phyloP scores from a whole-genome alignment of 2,113 vertebrate genomes.

The Pseudorasbora parva region DNA sequence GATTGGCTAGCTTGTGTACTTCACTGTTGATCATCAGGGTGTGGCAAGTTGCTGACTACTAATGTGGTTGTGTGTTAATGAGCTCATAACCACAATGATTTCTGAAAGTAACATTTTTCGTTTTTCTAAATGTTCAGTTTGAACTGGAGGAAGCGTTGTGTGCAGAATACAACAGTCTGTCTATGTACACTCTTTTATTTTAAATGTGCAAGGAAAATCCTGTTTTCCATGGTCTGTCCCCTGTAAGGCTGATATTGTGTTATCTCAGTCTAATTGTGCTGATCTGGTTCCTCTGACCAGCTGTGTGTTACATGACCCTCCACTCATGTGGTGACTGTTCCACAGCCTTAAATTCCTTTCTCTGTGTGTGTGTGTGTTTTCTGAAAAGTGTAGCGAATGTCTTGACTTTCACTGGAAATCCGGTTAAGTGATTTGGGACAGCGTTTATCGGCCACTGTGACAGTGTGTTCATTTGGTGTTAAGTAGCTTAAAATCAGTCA shows the following conservation, averaged over 20 bases:
- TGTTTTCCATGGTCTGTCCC: not conserved
- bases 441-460: not conserved
- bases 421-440: slow-evolving; percentile 3
- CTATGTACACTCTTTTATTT: not conserved
- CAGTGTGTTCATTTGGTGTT: not conserved
- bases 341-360: slow-evolving; percentile 1
- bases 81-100: not conserved
- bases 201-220: not conserved
- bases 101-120: not conserved
- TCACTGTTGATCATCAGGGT: not conserved
- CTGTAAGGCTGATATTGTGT: slow-evolving; percentile 3
- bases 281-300: slow-evolving; percentile 19
- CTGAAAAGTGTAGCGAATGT: slow-evolving; percentile 7
- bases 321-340: not conserved
- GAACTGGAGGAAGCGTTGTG: not conserved
- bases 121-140: not conserved
- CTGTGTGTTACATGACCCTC: not conserved
- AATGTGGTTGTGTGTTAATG: not conserved
- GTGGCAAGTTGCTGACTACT: not conserved
- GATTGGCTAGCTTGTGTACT: not conserved
- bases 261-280: not conserved
- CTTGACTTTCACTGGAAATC: slow-evolving; percentile 9
- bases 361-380: slow-evolving; percentile 26
- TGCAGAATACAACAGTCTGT: not conserved
- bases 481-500: slow-evolving; percentile 26